Conservation (phyloP, 2,888 invertebrate species). For the Parnassius orleans region DNA sequence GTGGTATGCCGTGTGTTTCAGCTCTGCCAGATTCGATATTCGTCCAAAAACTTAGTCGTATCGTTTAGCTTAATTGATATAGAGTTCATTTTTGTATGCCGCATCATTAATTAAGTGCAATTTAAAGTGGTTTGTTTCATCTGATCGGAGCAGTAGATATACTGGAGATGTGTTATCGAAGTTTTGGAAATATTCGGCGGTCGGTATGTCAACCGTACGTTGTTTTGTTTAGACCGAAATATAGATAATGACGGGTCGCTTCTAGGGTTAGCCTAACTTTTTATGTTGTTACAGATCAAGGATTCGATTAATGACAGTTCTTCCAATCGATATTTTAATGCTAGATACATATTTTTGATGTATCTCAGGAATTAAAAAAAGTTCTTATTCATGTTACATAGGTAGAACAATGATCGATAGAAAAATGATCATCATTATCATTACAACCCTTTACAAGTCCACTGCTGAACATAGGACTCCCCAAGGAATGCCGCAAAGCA, state of each 20-base stretch:
- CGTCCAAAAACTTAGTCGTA: background rate
- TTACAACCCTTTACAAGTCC: no score
- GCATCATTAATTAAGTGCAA: background rate
- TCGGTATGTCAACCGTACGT: conserved; percentile 51
- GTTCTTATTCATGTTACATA: no score
- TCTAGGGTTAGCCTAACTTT: background rate
- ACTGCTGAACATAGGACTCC: no score
- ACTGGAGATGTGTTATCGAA: conserved; percentile 62
- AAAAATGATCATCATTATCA: no score
- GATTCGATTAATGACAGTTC: no score
- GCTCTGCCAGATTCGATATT: conserved; percentile 5
- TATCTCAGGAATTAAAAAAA: no score
- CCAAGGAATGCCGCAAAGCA: no score
- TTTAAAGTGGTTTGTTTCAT: conserved; percentile 9
- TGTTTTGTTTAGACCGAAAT: conserved; percentile 41
- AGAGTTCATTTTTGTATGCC: conserved; percentile 1
- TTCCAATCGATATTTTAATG: no score
- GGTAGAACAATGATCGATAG: no score
- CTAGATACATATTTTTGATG: no score
- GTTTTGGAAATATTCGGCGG: conserved; percentile 55
- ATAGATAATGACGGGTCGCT: conserved; percentile 34
- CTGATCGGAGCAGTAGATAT: conserved; percentile 63
- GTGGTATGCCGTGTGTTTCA: conserved; percentile 54
- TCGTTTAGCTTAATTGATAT: background rate
- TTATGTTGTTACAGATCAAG: no score